Base-by-base conservation (phyloP, 1,140 invertebrate species). In the Sitobion miscanthi region DNA sequence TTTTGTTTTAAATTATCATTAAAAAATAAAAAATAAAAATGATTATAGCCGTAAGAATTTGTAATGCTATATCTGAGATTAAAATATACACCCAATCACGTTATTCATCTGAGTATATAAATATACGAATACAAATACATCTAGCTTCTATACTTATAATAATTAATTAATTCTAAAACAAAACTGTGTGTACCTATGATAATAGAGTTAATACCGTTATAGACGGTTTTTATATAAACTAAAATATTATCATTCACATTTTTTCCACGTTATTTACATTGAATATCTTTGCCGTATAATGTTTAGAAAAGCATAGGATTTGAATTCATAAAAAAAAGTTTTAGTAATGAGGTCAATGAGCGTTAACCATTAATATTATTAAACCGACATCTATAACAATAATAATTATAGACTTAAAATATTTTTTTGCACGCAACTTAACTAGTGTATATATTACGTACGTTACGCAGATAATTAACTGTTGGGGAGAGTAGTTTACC, bases 311-410 rank as follows among this genome's bases (percentile, higher is more conserved):
- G 14, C 2, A n/a, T 57, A 57, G 3, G 35, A 57, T 57, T 89
- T 89, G 49, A 52, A 57, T 89, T 54, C 52, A 57, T 89, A 49
- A 49, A 87, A 85, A 83, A 85, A 85, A 85, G 35, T 89, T 57
- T 9, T 25, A 35, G 35, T 89, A 57, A 89, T 57, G 52, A 89
- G 88, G 88, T 89, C 49, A 89, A 89, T 89, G 88, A 89, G 52
- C n/a, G 52, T 89, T 89, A 89, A 89, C 88, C 88, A 89, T 57
- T 89, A 89, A 89, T 54, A 89, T 57, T 89, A 89, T 89, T 89
- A 89, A 52, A 89, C 88, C 52, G 52, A 57, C 88, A 57, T 57
- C 52, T 42, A 89, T 89, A 89, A 42, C 88, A 42, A 89, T 89
- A 89, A 89, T 89, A 89, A 89, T 89, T 89, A 89, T 89, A 89